Evolutionary conservation across 2,888 invertebrate genomes (phyloP).

Genomic region (Zaprionus lineosus): DNA sequence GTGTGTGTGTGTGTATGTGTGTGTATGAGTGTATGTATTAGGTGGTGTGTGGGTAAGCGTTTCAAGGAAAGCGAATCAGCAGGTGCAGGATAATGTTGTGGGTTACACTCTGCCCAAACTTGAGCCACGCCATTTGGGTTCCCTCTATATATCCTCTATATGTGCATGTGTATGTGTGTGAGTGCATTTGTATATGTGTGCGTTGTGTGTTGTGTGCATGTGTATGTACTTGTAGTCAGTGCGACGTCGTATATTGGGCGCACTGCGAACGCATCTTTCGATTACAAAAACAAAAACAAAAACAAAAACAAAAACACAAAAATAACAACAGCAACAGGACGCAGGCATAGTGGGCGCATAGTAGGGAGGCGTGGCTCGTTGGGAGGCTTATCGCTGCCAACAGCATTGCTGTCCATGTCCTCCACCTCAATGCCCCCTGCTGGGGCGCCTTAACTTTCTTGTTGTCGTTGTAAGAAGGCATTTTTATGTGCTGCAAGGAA

Average conservation of each 20-base stretch:
- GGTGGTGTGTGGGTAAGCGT: slow-evolving; percentile 34
- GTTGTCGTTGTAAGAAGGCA: slow-evolving; percentile 71
- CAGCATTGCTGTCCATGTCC: neutral
- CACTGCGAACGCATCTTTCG: slow-evolving; percentile 73
- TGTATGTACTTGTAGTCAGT: slow-evolving; percentile 35
- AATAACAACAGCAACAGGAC: slow-evolving; percentile 13
- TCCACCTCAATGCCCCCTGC: slow-evolving; percentile 20
- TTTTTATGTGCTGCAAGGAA: slow-evolving; percentile 64
- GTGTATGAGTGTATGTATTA: slow-evolving; percentile 9
- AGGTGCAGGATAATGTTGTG: slow-evolving; percentile 73
- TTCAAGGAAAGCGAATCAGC: slow-evolving; percentile 62
- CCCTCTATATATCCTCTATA: slow-evolving; percentile 21
- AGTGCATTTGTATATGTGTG: neutral
- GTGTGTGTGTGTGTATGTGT: slow-evolving; percentile 2
- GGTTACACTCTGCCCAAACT: slow-evolving; percentile 28
- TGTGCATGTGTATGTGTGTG: slow-evolving; percentile 6
- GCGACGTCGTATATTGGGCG: slow-evolving; percentile 53
- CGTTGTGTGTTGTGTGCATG: slow-evolving; percentile 3
- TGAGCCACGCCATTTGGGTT: slow-evolving; percentile 22
- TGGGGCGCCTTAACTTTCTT: slow-evolving; percentile 19
- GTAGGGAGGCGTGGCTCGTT: neutral
- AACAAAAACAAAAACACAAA: slow-evolving; percentile 19
- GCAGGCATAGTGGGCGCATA: slow-evolving; percentile 28
- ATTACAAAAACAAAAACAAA: slow-evolving; percentile 61
- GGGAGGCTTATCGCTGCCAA: neutral